Percentiles rank a stretch among this genome's conserved stretches.
phyloP scores from a whole-genome alignment of 2,113 vertebrate genomes.

The Sturnira hondurensis region DNA sequence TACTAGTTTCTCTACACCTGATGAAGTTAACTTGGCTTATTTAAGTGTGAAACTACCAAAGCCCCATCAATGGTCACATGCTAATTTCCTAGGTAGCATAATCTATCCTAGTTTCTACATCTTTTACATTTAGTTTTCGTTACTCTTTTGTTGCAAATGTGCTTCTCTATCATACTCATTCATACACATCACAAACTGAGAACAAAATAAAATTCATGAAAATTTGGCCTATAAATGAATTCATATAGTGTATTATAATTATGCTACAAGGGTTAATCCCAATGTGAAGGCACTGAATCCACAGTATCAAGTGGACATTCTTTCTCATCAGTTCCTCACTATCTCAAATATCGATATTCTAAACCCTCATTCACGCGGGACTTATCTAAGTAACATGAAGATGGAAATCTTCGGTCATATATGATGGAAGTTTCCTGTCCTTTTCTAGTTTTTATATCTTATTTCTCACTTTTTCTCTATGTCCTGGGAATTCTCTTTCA shows the following conservation, averaged over 20 bases:
- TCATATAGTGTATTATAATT: not conserved
- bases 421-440: not conserved
- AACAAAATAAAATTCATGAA: not conserved
- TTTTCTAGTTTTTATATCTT: not conserved
- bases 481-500: not conserved
- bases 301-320: not conserved
- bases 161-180: not conserved
- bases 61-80: not conserved
- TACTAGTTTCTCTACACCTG: not conserved
- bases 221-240: not conserved
- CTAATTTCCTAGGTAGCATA: not conserved
- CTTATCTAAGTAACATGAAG: not conserved
- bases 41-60: not conserved
- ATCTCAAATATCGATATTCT: not conserved
- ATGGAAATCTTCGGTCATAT: not conserved
- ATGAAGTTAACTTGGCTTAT: not conserved
- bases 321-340: not conserved
- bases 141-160: not conserved
- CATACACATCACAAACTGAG: not conserved
- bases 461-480: not conserved
- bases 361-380: not conserved
- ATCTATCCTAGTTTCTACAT: not conserved
- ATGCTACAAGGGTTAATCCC: not conserved
- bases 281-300: not conserved
- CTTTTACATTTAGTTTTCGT: not conserved